Percentiles rank a stretch among this genome's conserved stretches.
Evolutionary conservation across 2,797 vertebrate species (phyloP).

Genomic region (Halcyon leucocephala): DNA sequence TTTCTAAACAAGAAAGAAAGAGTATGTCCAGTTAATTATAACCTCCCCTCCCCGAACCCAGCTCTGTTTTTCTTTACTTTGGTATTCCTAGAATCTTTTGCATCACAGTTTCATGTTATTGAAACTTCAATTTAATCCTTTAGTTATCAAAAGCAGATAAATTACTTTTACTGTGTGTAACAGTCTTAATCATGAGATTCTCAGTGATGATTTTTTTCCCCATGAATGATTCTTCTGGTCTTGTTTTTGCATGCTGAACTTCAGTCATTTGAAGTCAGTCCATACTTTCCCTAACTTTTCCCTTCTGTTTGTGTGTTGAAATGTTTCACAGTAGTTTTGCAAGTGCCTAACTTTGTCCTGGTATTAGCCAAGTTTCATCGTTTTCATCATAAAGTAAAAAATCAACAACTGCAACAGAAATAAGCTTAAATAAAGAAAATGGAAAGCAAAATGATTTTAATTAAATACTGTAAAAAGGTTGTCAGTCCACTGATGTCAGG

Average conservation of each 20-base stretch:
- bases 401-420: neutral
- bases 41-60: neutral
- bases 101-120: neutral
- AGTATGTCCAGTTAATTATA: neutral
- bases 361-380: neutral
- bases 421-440: neutral
- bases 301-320: neutral
- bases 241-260: neutral
- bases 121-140: neutral
- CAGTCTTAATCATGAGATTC: neutral
- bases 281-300: neutral
- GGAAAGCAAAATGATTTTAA: neutral
- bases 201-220: neutral
- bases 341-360: neutral
- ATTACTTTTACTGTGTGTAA: neutral
- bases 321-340: neutral
- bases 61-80: neutral
- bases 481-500: neutral
- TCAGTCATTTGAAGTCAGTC: neutral
- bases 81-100: neutral
- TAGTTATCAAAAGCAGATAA: neutral
- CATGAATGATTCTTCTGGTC: neutral
- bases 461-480: neutral
- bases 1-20: neutral
- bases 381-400: neutral